Evolutionary conservation across 2,113 vertebrate genomes (phyloP).

Genomic region (Petaurus breviceps): DNA sequence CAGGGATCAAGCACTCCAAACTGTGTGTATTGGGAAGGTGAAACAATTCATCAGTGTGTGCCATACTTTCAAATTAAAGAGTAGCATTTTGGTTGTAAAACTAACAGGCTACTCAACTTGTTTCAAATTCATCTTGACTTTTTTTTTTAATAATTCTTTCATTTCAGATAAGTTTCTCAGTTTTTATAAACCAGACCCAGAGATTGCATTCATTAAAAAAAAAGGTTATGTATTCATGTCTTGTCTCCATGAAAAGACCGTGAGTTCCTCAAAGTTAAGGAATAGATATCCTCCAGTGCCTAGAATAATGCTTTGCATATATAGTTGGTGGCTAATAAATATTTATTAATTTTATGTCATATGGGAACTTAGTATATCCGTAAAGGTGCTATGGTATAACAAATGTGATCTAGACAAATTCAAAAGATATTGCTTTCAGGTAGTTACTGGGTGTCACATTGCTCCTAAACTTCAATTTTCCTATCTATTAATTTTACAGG

Average conservation of each 20-base stretch:
- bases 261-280: neutral
- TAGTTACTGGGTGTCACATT: neutral
- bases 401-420: neutral
- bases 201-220: neutral
- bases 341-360: neutral
- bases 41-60: neutral
- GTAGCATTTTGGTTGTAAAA: neutral
- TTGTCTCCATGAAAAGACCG: neutral
- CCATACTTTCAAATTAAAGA: neutral
- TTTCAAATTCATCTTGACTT: neutral
- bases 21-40: neutral
- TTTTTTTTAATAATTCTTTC: neutral
- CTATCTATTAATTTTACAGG: neutral
- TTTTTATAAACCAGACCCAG: neutral
- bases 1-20: neutral
- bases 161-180: neutral
- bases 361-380: neutral
- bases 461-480: neutral
- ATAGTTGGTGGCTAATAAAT: neutral
- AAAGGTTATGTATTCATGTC: neutral
- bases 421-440: neutral
- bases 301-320: neutral
- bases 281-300: neutral
- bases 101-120: neutral
- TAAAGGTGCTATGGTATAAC: neutral